Evolutionary conservation across 2,888 invertebrate genomes (phyloP), one percentile per base, ranked within the genome.

Genomic region (Meteorus colon): DNA sequence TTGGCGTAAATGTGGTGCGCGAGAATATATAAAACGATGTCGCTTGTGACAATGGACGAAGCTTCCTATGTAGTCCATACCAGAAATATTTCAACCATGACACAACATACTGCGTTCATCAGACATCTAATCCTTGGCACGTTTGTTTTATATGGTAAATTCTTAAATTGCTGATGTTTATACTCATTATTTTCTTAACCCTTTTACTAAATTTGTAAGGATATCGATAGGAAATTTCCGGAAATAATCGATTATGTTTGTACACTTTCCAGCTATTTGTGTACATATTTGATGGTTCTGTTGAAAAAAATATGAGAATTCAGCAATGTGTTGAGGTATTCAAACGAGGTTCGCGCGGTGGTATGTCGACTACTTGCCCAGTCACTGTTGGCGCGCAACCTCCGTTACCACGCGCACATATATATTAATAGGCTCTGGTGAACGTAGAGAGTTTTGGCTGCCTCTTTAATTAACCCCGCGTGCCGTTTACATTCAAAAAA

Each of bases 401-500:
- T 67, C 60, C 59, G 72, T 71, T 68, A 69, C 74, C 73, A 74
- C 79, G 74, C 76, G 78, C 74, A 41, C 76, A 78, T 78, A 80
- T 77, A 81, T 82, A 82, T 81, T 81, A 81, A 81, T 82, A 80
- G 81, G 77, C 81, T 74, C 73, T 74, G 80, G 78, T 77, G 75
- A 80, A 78, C 69, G 78, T 78, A 73, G 77, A 70, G 48, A n/a
- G 71, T 76, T 76, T 82, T 78, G 79, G 82, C 82, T 82, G 83
- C 81, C 82, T 82, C 84, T 86, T 87, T 87, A 87, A 87, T 87
- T 87, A 86, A 87, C 82, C 84, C 79, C 80, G 79, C 82, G 83
- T 84, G 82, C 83, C 80, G 77, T 79, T 74, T 79, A 76, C 37
- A 78, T 75, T 77, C 77, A 77, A 82, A 80, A 81, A 83, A 82